Evolutionary conservation across 2,888 invertebrate genomes (phyloP), one percentile per base, ranked within the genome.

Genomic region (Spisula subtruncata): DNA sequence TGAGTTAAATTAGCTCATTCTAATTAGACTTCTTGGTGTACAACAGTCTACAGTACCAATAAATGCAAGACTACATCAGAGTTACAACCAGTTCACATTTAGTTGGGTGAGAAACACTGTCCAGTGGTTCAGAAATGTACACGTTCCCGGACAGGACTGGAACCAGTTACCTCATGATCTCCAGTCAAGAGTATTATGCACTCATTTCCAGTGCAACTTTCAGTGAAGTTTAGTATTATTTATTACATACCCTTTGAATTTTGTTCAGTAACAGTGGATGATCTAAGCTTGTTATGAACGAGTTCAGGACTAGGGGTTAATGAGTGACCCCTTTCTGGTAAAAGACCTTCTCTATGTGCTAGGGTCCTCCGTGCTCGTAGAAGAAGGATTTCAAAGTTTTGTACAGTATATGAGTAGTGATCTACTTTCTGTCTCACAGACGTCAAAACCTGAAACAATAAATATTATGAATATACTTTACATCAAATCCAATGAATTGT

Each of bases 391-490:
- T 97, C 96, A 94, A 97, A 97, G 92, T 97, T 96, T 86, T 97
- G 96, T 35, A 97, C 96, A 18, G 97, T 96, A 79, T 95, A 95
- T 0, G 97, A 96, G 93, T 96, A 97, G 86, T 98, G 98, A 96
- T 99, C 99, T 83, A 99, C 98, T 97, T 98, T 98, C 93, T 98
- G 98, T 95, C 98, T 98, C 81, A 99, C 97, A 81, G 98, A 98
- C 89, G 98, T 98, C 94, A 98, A 97, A 92, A 98, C 98, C 98
- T 98, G 96, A 66, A 83, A 29, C 41, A 41, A 41, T 16, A 75
- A 83, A n/a, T n/a, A n/a, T n/a, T 83, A 54, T 16, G n/a, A 25
- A 54, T 25, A 25, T 82, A 41, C 8, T 41, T 41, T 41, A 41
- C 8, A 41, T 41, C 41, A 41, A 5, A 41, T 41, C 8, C 41